Conservation (phyloP, 1,140 invertebrate species). For the Halictus rubicundus region DNA sequence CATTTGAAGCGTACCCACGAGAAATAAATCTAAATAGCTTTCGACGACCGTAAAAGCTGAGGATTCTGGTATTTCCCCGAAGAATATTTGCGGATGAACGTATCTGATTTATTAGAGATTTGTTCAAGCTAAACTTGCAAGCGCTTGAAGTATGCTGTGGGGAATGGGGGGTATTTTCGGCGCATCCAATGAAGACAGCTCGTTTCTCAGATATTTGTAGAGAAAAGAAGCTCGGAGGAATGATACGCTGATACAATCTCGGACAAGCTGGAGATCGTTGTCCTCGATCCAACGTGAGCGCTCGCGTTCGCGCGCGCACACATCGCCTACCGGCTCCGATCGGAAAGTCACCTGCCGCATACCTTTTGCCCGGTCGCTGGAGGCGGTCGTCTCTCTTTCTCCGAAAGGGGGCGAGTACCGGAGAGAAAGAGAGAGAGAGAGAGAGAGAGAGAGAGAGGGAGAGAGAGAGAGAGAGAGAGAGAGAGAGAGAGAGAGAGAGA, state of each 20-base stretch:
- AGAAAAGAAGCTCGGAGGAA: background rate
- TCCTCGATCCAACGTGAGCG: slow-evolving; percentile 43
- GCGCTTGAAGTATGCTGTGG: too few relatives aligned
- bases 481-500: too few relatives aligned
- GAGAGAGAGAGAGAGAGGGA: slow-evolving; percentile 3
- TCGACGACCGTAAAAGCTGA: too few relatives aligned
- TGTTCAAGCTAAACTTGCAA: too few relatives aligned
- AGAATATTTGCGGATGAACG: too few relatives aligned
- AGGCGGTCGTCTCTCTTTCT: slow-evolving; percentile 35
- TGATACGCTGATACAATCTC: slow-evolving; percentile 21
- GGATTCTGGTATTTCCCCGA: too few relatives aligned
- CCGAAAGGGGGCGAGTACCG: background rate
- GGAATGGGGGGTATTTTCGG: too few relatives aligned
- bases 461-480: background rate
- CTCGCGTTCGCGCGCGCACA: slow-evolving; percentile 7
- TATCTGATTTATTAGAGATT: too few relatives aligned
- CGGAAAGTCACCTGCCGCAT: slow-evolving; percentile 67
- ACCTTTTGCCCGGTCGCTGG: slow-evolving; percentile 46
- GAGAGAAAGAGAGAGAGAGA: background rate
- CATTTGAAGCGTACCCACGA: too few relatives aligned
- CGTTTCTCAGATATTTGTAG: background rate
- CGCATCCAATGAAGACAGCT: too few relatives aligned
- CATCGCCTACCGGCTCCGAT: slow-evolving; percentile 32
- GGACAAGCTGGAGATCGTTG: slow-evolving; percentile 42
- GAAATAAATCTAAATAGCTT: too few relatives aligned